A percentile compares a stretch with the other conserved stretches of the same genome.
Evolutionary conservation across 2,113 vertebrate species (phyloP).

Genomic region (Pygoscelis adeliae): DNA sequence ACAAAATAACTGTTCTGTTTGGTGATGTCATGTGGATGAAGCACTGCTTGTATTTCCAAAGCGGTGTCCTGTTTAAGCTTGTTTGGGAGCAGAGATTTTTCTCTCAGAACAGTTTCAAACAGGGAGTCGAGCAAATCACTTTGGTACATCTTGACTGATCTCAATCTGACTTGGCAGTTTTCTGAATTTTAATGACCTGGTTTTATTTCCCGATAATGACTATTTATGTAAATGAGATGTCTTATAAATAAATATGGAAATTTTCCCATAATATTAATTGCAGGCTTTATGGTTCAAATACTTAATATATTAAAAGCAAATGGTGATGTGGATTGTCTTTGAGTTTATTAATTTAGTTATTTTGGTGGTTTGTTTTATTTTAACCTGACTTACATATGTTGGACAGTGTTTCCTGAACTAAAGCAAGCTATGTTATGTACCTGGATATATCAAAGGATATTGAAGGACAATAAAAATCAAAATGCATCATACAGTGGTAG

Average conservation of each 20-base stretch:
- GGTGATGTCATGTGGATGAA: background rate
- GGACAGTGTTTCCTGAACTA: background rate
- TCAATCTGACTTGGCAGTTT: background rate
- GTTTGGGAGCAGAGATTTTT: background rate
- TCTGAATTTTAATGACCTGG: background rate
- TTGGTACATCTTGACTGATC: background rate
- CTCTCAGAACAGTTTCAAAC: background rate
- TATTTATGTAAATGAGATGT: constrained; percentile 34
- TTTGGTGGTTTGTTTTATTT: background rate
- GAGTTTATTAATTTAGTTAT: background rate
- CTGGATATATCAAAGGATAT: background rate
- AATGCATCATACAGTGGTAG: background rate
- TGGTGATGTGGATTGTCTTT: background rate
- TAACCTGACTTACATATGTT: background rate
- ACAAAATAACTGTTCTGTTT: background rate
- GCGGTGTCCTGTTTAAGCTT: background rate
- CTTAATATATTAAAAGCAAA: background rate
- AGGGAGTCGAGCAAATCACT: background rate
- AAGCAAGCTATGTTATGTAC: background rate
- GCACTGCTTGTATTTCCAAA: background rate
- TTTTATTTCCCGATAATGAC: background rate
- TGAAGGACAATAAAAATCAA: background rate
- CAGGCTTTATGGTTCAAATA: background rate
- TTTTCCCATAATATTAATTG: constrained; percentile 2
- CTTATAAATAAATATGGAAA: constrained; percentile 14